These are phyloP conservation scores for Drosophila ogumai DNA, from an alignment of 1,140 invertebrate species.

Conservation along the genomic window DNA sequence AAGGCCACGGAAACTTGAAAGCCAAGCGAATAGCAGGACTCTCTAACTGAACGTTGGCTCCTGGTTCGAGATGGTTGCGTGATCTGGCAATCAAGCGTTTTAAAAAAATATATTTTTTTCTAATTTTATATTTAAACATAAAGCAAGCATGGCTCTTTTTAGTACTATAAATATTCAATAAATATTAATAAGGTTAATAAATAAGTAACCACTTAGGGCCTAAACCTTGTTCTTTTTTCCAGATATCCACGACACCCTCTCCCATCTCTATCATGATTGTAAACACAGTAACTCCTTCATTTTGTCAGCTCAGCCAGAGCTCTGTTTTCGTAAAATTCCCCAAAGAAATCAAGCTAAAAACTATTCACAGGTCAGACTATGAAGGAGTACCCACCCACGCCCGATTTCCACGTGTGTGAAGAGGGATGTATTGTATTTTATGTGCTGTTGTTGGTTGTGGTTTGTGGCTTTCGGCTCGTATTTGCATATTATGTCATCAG, in stretches of 20 bases:
- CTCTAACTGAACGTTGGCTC: neutral
- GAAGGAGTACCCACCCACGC: slow-evolving; percentile 17
- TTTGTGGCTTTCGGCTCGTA: slow-evolving; percentile 45
- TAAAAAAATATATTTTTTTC: no score
- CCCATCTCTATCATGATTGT: slow-evolving; percentile 14
- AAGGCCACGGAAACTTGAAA: slow-evolving; percentile 44
- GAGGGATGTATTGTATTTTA: slow-evolving; percentile 35
- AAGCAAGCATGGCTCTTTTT: no score
- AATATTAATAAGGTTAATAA: no score
- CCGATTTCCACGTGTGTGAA: slow-evolving; percentile 11
- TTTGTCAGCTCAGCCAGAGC: slow-evolving; percentile 42
- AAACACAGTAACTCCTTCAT: slow-evolving; percentile 37
- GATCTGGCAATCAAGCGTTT: neutral
- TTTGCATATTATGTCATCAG: slow-evolving; percentile 84
- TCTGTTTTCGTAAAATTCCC: slow-evolving; percentile 63
- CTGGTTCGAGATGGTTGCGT: slow-evolving; percentile 25
- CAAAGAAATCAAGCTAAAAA: slow-evolving; percentile 83
- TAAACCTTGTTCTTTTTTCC: neutral
- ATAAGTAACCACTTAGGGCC: neutral
- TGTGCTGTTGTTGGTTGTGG: slow-evolving; percentile 44
- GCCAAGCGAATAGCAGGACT: slow-evolving; percentile 50
- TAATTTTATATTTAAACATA: no score
- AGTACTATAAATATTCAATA: no score
- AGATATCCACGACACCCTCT: neutral
- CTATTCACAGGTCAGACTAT: slow-evolving; percentile 64